Conservation (phyloP, 2,888 invertebrate species). For the Epiblema foenella region DNA sequence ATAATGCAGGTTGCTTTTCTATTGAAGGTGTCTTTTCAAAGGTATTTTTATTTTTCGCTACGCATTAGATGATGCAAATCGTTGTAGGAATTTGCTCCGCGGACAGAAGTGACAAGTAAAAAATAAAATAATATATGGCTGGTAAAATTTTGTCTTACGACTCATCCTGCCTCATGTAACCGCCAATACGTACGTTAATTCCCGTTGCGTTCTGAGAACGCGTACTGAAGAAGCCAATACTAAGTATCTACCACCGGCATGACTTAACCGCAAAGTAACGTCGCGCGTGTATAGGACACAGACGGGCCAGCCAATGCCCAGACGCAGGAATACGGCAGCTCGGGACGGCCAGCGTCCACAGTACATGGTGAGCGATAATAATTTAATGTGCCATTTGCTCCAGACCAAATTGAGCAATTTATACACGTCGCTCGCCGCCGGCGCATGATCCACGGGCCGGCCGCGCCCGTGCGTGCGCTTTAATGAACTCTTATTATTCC, state of each 20-base stretch:
- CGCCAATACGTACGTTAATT: constrained; percentile 24
- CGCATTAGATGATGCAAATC: neutral
- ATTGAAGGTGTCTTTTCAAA: neutral
- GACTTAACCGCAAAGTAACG: constrained; percentile 10
- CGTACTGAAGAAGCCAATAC: constrained; percentile 75
- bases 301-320: neutral
- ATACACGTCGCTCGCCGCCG: constrained; percentile 61
- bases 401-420: constrained; percentile 80
- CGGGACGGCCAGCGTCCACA: constrained; percentile 15
- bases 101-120: neutral
- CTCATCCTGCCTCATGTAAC: constrained; percentile 19
- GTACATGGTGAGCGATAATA: constrained; percentile 68
- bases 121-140: neutral
- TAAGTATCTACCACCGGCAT: constrained; percentile 3
- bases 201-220: constrained; percentile 61
- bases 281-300: neutral
- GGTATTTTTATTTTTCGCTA: neutral
- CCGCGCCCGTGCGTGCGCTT: constrained; percentile 55
- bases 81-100: neutral
- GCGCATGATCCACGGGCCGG: constrained; percentile 49
- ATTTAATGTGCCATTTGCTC: constrained; percentile 77
- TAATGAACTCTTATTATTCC: constrained; percentile 56
- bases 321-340: constrained; percentile 28
- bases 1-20: constrained; percentile 7
- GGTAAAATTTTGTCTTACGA: neutral